Base-by-base conservation (phyloP, 2,888 invertebrate genomes). In the Drosophila histrio region DNA sequence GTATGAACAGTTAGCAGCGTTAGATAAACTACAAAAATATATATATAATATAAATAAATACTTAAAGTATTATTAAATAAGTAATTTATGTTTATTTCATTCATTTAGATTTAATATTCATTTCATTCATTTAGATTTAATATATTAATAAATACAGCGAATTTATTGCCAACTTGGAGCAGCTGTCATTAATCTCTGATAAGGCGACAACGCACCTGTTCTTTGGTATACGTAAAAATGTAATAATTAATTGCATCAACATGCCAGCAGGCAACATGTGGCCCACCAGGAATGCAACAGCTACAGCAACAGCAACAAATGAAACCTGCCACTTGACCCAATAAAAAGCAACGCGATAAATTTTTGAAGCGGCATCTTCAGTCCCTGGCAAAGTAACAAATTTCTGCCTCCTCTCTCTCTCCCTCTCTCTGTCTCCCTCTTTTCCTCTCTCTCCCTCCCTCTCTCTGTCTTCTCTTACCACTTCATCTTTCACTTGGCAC, bases 271-370 rank as follows among this genome's bases (percentile, higher is more conserved):
- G 50, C 41, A 32, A 13, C 63, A 32, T 34, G 61, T 32, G 72
- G 86, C 76, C 81, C 83, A 85, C 83, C 86, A 63, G 62, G 88
- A 75, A 87, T 59, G 68, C 68, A 43, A 32, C 59, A 57, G 19
- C 30, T 32, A 17, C 44, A 30, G 36, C 44, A 50, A 24, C 26
- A 53, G 15, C 24, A 43, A 44, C n/a, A 73, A 68, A 77, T 46
- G 49, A 76, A 82, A 88, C 82, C 88, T 83, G 88, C 80, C 84
- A 60, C 72, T 79, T 82, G 82, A 82, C 82, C 82, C 77, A 82
- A 88, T 86, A 86, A 82, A 86, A 68, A 67, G 58, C 63, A 52
- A 66, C 64, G 61, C 58, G 79, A 88, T 87, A 82, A 75, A 82
- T 81, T 87, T 58, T 32, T 59, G 67, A 57, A 72, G 58, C 77